Evolutionary conservation across 2,797 vertebrate species (phyloP).

Genomic region (Semaprochilodus insignis): DNA sequence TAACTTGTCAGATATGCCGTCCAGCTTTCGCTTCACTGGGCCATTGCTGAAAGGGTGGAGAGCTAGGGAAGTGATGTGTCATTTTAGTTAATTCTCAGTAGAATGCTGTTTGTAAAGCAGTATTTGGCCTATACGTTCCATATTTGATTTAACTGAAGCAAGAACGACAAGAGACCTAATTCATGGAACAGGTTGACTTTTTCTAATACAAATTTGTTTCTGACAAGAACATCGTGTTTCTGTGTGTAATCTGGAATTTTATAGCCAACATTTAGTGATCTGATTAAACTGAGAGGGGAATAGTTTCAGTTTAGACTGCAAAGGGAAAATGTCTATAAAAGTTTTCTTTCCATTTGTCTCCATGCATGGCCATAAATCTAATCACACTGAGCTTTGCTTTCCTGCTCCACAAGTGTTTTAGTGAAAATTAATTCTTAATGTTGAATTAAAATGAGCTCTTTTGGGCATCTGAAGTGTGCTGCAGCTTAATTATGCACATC

Average conservation of each 20-base stretch:
- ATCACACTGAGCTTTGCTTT: conserved; percentile 28
- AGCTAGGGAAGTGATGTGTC: background rate
- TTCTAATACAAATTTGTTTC: conserved; percentile 14
- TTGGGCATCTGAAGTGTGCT: conserved; percentile 48
- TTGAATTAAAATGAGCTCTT: conserved; percentile 56
- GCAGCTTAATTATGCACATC: conserved; percentile 51
- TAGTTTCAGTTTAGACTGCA: background rate
- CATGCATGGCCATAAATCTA: conserved; percentile 23
- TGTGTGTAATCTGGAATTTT: background rate
- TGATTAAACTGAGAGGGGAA: conserved; percentile 3
- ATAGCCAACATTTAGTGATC: conserved; percentile 10
- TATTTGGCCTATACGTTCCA: background rate
- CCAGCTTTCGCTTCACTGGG: too few relatives aligned
- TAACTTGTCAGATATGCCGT: conserved; percentile 23
- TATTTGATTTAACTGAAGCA: conserved; percentile 4
- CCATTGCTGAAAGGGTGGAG: too few relatives aligned
- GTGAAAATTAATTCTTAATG: conserved; percentile 58
- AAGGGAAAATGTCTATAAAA: background rate
- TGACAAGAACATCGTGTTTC: background rate
- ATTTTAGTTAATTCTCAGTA: background rate
- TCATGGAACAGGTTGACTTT: background rate
- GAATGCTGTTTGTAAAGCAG: background rate
- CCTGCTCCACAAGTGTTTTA: conserved; percentile 36
- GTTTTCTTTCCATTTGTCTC: conserved; percentile 15
- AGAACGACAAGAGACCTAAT: background rate